Percentiles rank a stretch among this genome's conserved stretches.
Evolutionary conservation across 2,888 invertebrate species (phyloP).

Genomic region (Copidosoma aretas): DNA sequence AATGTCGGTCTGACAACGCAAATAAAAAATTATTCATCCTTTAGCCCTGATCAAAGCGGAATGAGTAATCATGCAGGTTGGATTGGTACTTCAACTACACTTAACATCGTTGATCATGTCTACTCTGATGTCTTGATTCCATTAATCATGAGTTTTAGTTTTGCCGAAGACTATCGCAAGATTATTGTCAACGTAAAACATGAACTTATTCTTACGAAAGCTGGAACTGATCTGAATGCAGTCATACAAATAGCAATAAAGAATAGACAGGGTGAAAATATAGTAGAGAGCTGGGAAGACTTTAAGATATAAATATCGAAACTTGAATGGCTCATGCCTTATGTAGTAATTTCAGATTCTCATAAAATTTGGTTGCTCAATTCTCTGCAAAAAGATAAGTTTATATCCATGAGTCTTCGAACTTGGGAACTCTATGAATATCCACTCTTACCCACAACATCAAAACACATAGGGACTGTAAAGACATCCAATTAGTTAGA

Average conservation of each 20-base stretch:
- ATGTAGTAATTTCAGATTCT: too few species aligned
- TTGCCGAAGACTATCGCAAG: slow-evolving; percentile 40
- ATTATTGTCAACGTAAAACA: slow-evolving; percentile 39
- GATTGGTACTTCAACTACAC: neutral
- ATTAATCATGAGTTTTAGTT: slow-evolving; percentile 53
- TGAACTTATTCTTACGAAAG: slow-evolving; percentile 47
- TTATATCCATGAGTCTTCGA: too few species aligned
- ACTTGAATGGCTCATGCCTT: neutral
- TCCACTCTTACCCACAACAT: too few species aligned
- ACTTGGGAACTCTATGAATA: too few species aligned
- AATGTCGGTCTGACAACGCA: neutral
- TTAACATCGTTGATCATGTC: neutral
- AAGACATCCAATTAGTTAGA: too few species aligned
- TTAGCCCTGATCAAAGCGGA: neutral
- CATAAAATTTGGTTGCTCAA: neutral
- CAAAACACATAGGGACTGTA: too few species aligned
- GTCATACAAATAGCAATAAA: slow-evolving; percentile 27
- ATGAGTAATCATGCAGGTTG: neutral
- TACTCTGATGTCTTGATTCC: slow-evolving; percentile 51
- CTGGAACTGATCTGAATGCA: slow-evolving; percentile 49
- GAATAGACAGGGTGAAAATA: neutral
- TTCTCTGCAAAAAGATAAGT: neutral
- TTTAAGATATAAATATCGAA: neutral
- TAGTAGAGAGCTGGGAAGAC: neutral
- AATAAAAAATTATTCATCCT: neutral